Conservation (phyloP, 1,140 invertebrate species). For the Hypsibius dujardini region DNA sequence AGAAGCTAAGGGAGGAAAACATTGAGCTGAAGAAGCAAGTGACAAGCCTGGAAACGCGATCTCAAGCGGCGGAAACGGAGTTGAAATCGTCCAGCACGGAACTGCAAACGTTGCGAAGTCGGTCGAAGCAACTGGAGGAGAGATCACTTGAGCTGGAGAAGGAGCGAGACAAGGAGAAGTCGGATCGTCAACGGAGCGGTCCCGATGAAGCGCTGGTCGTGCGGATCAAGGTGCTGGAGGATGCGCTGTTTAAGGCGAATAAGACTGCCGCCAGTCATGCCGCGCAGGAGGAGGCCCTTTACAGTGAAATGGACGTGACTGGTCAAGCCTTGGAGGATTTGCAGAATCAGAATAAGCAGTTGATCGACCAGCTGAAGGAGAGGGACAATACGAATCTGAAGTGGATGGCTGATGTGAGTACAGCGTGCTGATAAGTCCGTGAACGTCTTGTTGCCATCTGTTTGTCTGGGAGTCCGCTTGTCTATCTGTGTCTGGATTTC, state of each 20-base stretch:
- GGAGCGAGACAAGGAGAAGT: conserved; percentile 7
- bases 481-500: neutral
- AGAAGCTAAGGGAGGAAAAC: neutral
- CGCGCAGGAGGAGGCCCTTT: conserved; percentile 73
- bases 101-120: conserved; percentile 28
- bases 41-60: conserved; percentile 45
- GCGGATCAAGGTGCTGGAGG: neutral
- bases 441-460: too few relatives aligned
- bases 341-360: conserved; percentile 90
- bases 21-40: conserved; percentile 46
- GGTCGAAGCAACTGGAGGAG: conserved; percentile 79
- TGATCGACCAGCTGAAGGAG: conserved; percentile 85
- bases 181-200: neutral
- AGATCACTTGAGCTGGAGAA: conserved; percentile 43
- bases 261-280: neutral
- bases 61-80: conserved; percentile 37
- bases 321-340: conserved; percentile 98
- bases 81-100: conserved; percentile 47
- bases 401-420: conserved; percentile 72
- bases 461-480: too few relatives aligned
- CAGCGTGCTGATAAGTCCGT: too few relatives aligned
- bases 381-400: conserved; percentile 99
- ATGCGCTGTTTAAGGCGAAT: neutral
- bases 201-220: neutral
- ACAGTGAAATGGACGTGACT: conserved; percentile 98